phyloP scores from a whole-genome alignment of 2,888 invertebrate species.

The Leptinotarsa juncta region DNA sequence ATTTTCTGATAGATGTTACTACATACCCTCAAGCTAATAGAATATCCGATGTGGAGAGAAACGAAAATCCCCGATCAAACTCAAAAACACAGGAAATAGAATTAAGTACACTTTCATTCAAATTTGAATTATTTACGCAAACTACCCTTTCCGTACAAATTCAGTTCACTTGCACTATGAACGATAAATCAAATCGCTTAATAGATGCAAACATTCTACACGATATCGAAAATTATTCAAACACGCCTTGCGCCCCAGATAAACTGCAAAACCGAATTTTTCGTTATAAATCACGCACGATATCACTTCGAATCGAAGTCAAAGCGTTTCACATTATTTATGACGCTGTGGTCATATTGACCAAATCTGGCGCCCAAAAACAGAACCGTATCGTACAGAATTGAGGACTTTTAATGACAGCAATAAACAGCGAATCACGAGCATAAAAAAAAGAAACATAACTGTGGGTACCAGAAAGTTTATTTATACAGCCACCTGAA shows the following conservation, averaged over 20 bases:
- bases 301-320: slow-evolving; percentile 41
- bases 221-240: slow-evolving; percentile 19
- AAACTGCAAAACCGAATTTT: slow-evolving; percentile 39
- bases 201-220: slow-evolving; percentile 21
- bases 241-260: slow-evolving; percentile 19
- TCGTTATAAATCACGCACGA: slow-evolving; percentile 41
- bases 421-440: background rate
- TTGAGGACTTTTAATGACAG: background rate
- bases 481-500: too few species aligned
- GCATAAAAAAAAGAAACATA: too few species aligned
- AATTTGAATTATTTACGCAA: background rate
- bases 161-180: slow-evolving; percentile 8
- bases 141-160: slow-evolving; percentile 1
- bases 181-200: slow-evolving; percentile 18
- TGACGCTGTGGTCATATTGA: slow-evolving; percentile 29
- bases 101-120: background rate
- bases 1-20: too few species aligned
- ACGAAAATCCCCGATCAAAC: too few species aligned
- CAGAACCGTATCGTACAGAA: background rate
- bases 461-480: too few species aligned
- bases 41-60: too few species aligned
- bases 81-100: too few species aligned
- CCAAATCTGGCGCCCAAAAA: slow-evolving; percentile 20
- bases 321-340: slow-evolving; percentile 45
- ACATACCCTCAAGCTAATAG: too few species aligned